These are phyloP conservation scores for Lycodopsis pacificus DNA, from an alignment of 2,797 vertebrate species.

Conservation along the genomic window DNA sequence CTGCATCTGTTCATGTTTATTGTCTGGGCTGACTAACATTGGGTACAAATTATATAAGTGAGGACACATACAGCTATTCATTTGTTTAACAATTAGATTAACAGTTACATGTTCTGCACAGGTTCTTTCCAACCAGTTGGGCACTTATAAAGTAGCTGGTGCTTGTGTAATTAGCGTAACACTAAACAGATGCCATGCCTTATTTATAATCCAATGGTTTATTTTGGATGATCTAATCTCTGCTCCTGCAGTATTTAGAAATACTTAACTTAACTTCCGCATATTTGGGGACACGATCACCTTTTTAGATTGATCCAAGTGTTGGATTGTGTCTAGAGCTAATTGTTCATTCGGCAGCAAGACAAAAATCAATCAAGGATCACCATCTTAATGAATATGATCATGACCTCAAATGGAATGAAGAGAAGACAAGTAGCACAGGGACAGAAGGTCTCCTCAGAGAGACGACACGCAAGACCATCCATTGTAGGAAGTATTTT, in stretches of 20 bases:
- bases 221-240: neutral
- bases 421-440: neutral
- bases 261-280: neutral
- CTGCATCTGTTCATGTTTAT: slow-evolving; percentile 39
- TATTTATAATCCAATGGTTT: neutral
- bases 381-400: neutral
- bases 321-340: neutral
- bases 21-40: slow-evolving; percentile 12
- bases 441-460: neutral
- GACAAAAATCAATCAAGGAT: slow-evolving; percentile 1
- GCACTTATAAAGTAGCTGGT: slow-evolving; percentile 4
- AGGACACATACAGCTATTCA: slow-evolving; percentile 13
- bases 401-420: neutral
- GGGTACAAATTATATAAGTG: slow-evolving; percentile 11
- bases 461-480: neutral
- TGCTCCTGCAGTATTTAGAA: neutral
- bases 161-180: neutral
- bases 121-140: neutral
- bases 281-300: neutral
- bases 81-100: slow-evolving; percentile 40
- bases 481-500: slow-evolving; percentile 2
- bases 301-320: neutral
- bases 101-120: slow-evolving; percentile 11
- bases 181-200: neutral
- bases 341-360: neutral